Conservation (phyloP, 2,888 invertebrate species). For the Euzophera pinguis region DNA sequence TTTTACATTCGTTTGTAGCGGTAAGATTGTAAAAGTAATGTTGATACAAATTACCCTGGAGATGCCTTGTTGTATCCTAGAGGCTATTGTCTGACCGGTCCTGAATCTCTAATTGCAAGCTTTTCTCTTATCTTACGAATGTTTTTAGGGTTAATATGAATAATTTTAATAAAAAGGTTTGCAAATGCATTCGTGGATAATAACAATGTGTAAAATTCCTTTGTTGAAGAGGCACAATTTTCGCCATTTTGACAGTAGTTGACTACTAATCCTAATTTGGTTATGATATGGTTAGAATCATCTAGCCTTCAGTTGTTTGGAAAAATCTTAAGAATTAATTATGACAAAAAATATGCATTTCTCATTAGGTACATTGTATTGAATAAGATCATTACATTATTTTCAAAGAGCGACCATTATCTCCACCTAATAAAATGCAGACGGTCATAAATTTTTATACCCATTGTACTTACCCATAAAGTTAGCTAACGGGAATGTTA, state of each 20-base stretch:
- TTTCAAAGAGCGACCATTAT: background rate
- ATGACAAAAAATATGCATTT: too few species aligned
- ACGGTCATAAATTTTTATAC: slow-evolving; percentile 6
- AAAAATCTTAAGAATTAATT: too few species aligned
- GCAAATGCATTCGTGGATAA: background rate
- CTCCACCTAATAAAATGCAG: slow-evolving; percentile 4
- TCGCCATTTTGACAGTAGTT: too few species aligned
- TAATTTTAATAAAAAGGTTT: background rate
- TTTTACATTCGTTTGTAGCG: slow-evolving; percentile 61
- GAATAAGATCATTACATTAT: background rate
- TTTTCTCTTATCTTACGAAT: slow-evolving; percentile 19
- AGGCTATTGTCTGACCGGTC: slow-evolving; percentile 19
- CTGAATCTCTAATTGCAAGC: slow-evolving; percentile 24
- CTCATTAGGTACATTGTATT: background rate
- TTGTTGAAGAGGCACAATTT: too few species aligned
- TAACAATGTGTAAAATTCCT: too few species aligned
- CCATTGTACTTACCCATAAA: slow-evolving; percentile 1
- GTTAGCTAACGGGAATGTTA: background rate
- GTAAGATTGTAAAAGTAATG: slow-evolving; percentile 56
- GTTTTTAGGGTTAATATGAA: slow-evolving; percentile 10
- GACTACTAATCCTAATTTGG: too few species aligned
- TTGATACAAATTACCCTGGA: slow-evolving; percentile 36
- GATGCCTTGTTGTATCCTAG: background rate
- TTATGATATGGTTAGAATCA: too few species aligned
- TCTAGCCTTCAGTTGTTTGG: too few species aligned